Percentiles rank a stretch among this genome's conserved stretches.
Conservation (phyloP, 2,113 vertebrate species). For the Crotophaga sulcirostris region DNA sequence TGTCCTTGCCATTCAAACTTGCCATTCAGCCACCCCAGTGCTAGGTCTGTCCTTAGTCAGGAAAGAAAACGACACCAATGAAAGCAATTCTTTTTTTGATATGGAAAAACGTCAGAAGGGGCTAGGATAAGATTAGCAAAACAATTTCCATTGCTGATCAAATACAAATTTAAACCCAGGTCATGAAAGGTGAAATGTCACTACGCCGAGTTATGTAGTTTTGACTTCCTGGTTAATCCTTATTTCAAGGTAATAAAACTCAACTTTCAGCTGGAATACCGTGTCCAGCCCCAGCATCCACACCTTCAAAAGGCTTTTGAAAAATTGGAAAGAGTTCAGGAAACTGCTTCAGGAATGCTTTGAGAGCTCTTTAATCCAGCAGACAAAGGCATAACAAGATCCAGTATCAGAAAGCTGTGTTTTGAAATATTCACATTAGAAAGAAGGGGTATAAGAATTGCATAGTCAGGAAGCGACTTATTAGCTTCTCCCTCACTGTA, state of each 20-base stretch:
- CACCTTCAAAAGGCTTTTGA: slow-evolving; percentile 60
- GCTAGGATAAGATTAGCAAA: slow-evolving; percentile 59
- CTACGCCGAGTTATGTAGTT: neutral
- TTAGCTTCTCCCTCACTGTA: neutral
- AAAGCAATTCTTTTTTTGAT: neutral
- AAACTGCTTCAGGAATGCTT: slow-evolving; percentile 59
- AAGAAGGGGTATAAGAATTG: neutral
- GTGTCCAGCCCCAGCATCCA: neutral
- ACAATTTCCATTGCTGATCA: slow-evolving; percentile 51
- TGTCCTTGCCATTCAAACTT: neutral
- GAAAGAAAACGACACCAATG: neutral
- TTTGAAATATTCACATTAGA: slow-evolving; percentile 41
- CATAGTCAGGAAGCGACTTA: neutral
- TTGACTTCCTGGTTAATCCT: slow-evolving; percentile 50
- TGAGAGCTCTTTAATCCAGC: slow-evolving; percentile 56
- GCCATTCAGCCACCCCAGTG: neutral
- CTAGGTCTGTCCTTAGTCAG: neutral
- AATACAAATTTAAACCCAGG: slow-evolving; percentile 36
- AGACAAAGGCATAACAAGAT: slow-evolving; percentile 60
- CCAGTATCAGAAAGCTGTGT: slow-evolving; percentile 23
- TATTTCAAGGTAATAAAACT: slow-evolving; percentile 61
- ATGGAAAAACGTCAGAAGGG: slow-evolving; percentile 31
- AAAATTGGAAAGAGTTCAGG: slow-evolving; percentile 50
- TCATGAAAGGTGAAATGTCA: slow-evolving; percentile 44
- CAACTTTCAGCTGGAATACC: slow-evolving; percentile 38